Base-by-base conservation (phyloP, 2,113 vertebrate genomes). In the Mohoua ochrocephala region DNA sequence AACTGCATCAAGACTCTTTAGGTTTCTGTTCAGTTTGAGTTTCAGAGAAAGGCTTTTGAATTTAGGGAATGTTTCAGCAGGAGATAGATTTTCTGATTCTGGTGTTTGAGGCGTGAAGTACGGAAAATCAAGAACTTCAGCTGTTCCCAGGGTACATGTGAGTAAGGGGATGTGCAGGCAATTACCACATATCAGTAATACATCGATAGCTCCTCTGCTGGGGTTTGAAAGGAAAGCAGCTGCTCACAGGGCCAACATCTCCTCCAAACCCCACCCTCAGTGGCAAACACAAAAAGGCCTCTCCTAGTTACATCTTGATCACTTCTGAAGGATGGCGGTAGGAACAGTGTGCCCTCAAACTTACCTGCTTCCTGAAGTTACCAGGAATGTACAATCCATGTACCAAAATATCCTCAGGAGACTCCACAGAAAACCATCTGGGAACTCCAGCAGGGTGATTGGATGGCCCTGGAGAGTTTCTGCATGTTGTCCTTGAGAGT, bases 101-200 rank as follows among this genome's bases (percentile, higher is more conserved):
- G n/a, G 19, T 3, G 0, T 79, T 59, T 71, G 44, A 78, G 20
- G 11, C 8, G 31, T 33, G 24, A 83, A 56, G 9, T 24, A 33
- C 1, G 2, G 26, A 85, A 75, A 74, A 71, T 23, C 26, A 74
- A 79, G 42, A 70, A 50, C 18, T 68, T 82, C 52, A 35, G n/a
- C 5, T 5, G 15, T 64, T 47, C 11, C 28, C 70, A 79, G 35
- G 11, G 12, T 77, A 49, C 1, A 0, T 47, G 11, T 0, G 1
- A 53, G 23, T 61, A 52, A 70, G 22, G 9, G 28, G 30, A 37
- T 3, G 0, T 21, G 28, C 13, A 31, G 49, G 19, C 4, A 47
- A 35, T 39, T 54, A 64, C 11, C 68, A 30, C 47, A 42, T 17
- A 39, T 59, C 65, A 92, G 39, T 35, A 63, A 33, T 2, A n/a